Evolutionary conservation across 2,113 vertebrate species (phyloP).

Genomic region (Vicugna pacos): DNA sequence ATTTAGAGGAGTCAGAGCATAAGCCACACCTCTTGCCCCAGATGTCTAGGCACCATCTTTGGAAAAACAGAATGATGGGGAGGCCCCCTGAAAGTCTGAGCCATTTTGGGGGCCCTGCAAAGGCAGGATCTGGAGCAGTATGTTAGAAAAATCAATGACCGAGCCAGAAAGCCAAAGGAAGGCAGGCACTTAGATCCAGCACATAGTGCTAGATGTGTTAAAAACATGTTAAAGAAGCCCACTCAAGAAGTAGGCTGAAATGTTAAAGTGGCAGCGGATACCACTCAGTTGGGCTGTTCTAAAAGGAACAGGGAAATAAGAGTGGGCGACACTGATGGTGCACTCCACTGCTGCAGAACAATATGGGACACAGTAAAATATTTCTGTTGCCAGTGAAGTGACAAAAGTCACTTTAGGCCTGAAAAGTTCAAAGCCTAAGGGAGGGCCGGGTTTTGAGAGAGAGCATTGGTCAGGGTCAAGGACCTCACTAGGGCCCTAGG

Average conservation of each 20-base stretch:
- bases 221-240: background rate
- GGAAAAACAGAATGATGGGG: background rate
- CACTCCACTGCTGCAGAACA: background rate
- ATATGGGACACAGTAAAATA: background rate
- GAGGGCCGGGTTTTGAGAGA: background rate
- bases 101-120: background rate
- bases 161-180: conserved; percentile 3
- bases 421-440: background rate
- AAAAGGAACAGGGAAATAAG: background rate
- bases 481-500: background rate
- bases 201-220: background rate
- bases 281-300: background rate
- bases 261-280: background rate
- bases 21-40: background rate
- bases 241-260: background rate
- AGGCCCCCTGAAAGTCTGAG: background rate
- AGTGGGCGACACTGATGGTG: background rate
- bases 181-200: background rate
- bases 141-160: background rate
- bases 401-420: background rate
- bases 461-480: background rate
- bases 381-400: background rate
- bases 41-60: background rate
- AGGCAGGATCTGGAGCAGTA: background rate
- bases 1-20: background rate